Base-by-base conservation (phyloP, 2,888 invertebrate species). In the Nomada ferruginata region DNA sequence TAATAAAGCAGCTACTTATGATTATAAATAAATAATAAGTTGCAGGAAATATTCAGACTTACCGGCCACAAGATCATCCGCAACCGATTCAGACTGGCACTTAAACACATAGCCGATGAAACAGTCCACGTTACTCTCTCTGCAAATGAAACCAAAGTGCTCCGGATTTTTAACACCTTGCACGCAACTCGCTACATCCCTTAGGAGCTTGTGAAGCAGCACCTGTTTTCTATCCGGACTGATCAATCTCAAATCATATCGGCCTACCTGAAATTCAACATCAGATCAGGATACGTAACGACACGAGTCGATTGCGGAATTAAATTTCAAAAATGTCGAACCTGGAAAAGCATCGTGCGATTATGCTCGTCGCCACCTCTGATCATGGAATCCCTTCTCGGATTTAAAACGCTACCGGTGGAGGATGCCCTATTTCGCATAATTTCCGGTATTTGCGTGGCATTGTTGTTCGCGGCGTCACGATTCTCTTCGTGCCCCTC, bases 221-320 rank as follows among this genome's bases (percentile, higher is more conserved):
- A 98, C 96, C 90, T 97, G 97, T 91, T 99, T 99, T 77, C 98
- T 95, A 92, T 99, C 98, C 0, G 98, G 98, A 90, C 98, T 98
- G 85, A 99, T 98, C 7, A 99, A 95, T 63, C 98, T 96, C 15
- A 99, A 94, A 92, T 99, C 98, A 36, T 96, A 95, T 63, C 97
- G 95, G 9, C 98, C 98, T 10, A 99, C 97, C 95, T 97, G 94
- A 64, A 91, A 90, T 81, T 73, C 44, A 65, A 36, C 29, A 20
- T 66, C 11, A 20, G 10, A 83, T 74, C 47, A 68, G 55, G 23
- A 76, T 50, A 50, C n/a, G 26, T 71, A 60, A 13, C 18, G 7
- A 61, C 5, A 3, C 1, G 20, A 11, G 10, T 23, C 1, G 11
- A 23, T 13, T 57, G 57, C 23, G 10, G 20, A 57, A 13, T 7